phyloP scores from a whole-genome alignment of 2,113 vertebrate genomes.

The Pipa parva region DNA sequence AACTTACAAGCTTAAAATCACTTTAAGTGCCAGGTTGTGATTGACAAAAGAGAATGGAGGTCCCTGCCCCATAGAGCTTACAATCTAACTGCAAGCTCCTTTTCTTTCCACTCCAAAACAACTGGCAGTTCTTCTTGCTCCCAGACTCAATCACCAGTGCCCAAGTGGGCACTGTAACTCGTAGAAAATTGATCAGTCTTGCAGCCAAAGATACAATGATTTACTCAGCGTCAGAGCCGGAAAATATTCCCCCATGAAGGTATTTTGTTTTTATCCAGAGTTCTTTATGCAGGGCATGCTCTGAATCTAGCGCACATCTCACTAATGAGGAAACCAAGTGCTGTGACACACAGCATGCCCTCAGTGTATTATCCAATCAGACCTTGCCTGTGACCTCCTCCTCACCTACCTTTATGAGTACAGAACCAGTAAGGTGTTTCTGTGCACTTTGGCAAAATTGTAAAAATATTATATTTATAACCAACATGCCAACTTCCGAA shows the following conservation, averaged over 20 bases:
- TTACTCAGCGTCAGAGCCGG: slow-evolving; percentile 1
- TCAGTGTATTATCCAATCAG: slow-evolving; percentile 5
- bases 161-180: slow-evolving; percentile 6
- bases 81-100: too few relatives aligned
- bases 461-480: too few relatives aligned
- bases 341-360: background rate
- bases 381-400: background rate
- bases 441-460: too few relatives aligned
- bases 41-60: too few relatives aligned
- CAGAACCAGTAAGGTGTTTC: too few relatives aligned
- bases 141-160: slow-evolving; percentile 9
- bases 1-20: too few relatives aligned
- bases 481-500: too few relatives aligned
- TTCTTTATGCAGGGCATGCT: slow-evolving; percentile 7
- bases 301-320: background rate
- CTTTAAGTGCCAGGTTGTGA: too few relatives aligned
- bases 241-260: slow-evolving; percentile 1
- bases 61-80: too few relatives aligned
- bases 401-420: background rate
- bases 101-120: background rate
- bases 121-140: slow-evolving; percentile 6
- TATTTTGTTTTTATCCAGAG: slow-evolving; percentile 12
- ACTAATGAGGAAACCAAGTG: slow-evolving; percentile 21
- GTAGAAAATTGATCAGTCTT: background rate
- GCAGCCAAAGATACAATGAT: background rate